Evolutionary conservation across 2,888 invertebrate species (phyloP).

Genomic region (Andrena flavipes): DNA sequence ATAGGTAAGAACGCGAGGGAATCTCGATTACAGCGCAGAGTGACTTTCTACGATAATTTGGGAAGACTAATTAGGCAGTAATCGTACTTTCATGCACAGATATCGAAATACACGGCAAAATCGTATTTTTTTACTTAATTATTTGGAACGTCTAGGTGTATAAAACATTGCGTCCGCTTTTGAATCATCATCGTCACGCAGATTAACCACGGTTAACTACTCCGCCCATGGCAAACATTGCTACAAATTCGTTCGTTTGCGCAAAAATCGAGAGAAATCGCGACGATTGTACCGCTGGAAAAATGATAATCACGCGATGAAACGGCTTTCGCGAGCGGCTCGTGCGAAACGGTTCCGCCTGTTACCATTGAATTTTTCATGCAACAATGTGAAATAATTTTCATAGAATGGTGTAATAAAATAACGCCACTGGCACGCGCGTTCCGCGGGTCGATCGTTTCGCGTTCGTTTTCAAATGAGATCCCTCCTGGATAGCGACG

Average conservation of each 20-base stretch:
- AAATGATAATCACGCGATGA: slow-evolving; percentile 32
- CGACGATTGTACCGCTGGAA: slow-evolving; percentile 14
- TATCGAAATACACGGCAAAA: too few relatives aligned
- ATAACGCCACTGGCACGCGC: slow-evolving; percentile 16
- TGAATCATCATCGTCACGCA: background rate
- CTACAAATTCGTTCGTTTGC: background rate
- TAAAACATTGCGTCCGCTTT: background rate
- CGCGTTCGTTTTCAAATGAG: background rate
- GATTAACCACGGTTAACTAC: background rate
- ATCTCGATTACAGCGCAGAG: too few relatives aligned
- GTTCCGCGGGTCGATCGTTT: slow-evolving; percentile 8
- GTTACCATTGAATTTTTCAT: slow-evolving; percentile 35
- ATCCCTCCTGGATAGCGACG: background rate
- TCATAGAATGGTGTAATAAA: slow-evolving; percentile 28
- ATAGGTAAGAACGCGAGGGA: too few relatives aligned
- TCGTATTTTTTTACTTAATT: too few relatives aligned
- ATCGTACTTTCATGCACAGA: too few relatives aligned
- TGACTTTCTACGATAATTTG: too few relatives aligned
- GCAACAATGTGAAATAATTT: slow-evolving; percentile 31
- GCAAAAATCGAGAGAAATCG: slow-evolving; percentile 14
- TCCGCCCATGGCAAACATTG: background rate
- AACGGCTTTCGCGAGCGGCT: slow-evolving; percentile 7
- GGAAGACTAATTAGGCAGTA: too few relatives aligned
- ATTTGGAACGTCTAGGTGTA: too few relatives aligned
- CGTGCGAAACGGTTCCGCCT: background rate